A percentile compares a stretch with the other conserved stretches of the same genome.
Evolutionary conservation across 2,888 invertebrate genomes (phyloP).

Genomic region (Agrochola macilenta): DNA sequence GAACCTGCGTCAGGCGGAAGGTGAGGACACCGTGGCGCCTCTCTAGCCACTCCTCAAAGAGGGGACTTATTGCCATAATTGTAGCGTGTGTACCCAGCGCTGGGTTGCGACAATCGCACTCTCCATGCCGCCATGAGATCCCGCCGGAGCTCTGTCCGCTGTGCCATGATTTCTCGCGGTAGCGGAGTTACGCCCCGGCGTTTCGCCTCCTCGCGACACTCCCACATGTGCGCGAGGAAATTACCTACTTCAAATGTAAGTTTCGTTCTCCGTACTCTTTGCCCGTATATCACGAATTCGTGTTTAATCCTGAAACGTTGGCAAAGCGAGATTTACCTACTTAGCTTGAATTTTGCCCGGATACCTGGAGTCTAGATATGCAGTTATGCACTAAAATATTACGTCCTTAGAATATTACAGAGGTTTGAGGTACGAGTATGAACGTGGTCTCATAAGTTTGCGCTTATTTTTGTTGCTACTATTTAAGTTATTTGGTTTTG

Average conservation of each 20-base stretch:
- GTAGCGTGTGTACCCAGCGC: no score
- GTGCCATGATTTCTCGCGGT: no score
- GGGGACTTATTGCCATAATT: no score
- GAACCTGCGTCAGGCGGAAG: no score
- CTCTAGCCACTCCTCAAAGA: no score
- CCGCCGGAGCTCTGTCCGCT: no score
- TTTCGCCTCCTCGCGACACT: no score
- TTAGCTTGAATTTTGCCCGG: constrained; percentile 59
- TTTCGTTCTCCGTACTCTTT: not conserved
- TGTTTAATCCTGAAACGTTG: constrained; percentile 56
- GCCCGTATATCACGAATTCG: constrained; percentile 27
- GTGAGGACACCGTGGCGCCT: no score
- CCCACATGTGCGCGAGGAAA: no score
- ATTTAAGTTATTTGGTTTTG: not conserved
- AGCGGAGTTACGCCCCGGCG: no score
- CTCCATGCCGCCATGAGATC: no score
- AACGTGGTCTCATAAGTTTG: not conserved
- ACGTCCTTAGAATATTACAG: constrained; percentile 30
- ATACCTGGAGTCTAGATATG: constrained; percentile 40
- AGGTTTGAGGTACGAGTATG: constrained; percentile 1
- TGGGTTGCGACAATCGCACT: no score
- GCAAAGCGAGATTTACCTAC: constrained; percentile 68
- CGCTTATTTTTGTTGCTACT: not conserved
- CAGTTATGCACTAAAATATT: constrained; percentile 43
- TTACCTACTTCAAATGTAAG: not conserved